Conservation (phyloP, 1,140 invertebrate genomes). For the Drosophila guanche region DNA sequence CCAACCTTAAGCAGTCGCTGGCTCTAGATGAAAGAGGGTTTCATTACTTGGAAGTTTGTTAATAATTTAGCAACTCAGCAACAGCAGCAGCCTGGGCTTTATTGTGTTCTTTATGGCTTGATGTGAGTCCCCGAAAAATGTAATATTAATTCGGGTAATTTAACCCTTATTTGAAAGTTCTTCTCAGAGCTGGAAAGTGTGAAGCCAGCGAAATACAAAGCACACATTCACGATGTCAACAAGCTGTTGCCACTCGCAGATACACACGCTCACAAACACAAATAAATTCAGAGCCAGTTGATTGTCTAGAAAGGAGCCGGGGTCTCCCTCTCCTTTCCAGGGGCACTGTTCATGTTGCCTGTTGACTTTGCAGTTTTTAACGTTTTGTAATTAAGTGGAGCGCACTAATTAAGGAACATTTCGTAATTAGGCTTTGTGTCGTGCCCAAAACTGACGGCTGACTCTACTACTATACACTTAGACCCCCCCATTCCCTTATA, state of each 20-base stretch:
- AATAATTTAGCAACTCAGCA: background rate
- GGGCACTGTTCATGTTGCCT: constrained; percentile 21
- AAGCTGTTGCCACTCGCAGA: constrained; percentile 54
- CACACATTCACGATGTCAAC: constrained; percentile 45
- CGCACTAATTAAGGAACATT: constrained; percentile 65
- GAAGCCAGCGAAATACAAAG: constrained; percentile 35
- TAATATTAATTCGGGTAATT: constrained; percentile 20
- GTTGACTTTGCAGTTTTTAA: constrained; percentile 54
- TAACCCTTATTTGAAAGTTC: constrained; percentile 25
- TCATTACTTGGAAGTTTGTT: background rate
- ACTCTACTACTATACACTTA: background rate
- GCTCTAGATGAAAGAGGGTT: background rate
- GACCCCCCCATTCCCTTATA: too few relatives aligned
- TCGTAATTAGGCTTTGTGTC: constrained; percentile 62
- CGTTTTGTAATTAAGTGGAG: constrained; percentile 69
- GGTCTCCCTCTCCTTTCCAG: constrained; percentile 10
- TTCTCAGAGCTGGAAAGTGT: constrained; percentile 10
- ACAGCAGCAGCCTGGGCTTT: too few relatives aligned
- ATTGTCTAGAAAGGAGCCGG: constrained; percentile 42
- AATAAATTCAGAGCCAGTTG: constrained; percentile 22
- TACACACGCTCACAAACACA: constrained; percentile 2
- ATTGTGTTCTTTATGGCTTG: constrained; percentile 6
- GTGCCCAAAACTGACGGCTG: constrained; percentile 28
- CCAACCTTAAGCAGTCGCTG: too few relatives aligned
- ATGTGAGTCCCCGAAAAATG: background rate